These are phyloP conservation scores for Cerastoderma edule DNA, from an alignment of 2,888 invertebrate species.

Conservation along the genomic window DNA sequence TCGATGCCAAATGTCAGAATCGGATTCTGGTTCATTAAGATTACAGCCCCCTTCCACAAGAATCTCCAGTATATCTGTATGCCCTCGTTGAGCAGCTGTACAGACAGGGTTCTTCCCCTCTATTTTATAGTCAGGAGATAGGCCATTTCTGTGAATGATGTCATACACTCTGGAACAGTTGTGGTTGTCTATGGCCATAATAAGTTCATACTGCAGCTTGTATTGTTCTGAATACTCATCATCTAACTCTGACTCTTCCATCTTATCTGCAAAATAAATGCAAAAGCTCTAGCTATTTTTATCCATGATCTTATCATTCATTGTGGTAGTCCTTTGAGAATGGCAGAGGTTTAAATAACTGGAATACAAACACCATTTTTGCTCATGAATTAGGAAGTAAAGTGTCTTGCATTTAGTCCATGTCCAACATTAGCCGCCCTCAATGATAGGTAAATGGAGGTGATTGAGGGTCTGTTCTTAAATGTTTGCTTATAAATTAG, in stretches of 20 bases:
- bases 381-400: too few species aligned
- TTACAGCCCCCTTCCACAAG: slow-evolving; percentile 74
- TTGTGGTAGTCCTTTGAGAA: too few species aligned
- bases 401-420: too few species aligned
- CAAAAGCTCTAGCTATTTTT: too few species aligned
- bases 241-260: slow-evolving; percentile 3
- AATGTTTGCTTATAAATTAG: too few species aligned
- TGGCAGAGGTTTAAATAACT: too few species aligned
- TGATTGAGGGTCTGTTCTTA: too few species aligned
- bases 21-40: slow-evolving; percentile 61
- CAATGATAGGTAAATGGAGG: too few species aligned
- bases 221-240: slow-evolving; percentile 7
- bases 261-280: not conserved
- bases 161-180: slow-evolving; percentile 55
- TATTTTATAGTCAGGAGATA: slow-evolving; percentile 67
- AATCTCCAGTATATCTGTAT: slow-evolving; percentile 65
- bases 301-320: too few species aligned
- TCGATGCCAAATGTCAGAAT: slow-evolving; percentile 73
- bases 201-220: slow-evolving; percentile 14
- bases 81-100: slow-evolving; percentile 65
- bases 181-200: slow-evolving; percentile 46
- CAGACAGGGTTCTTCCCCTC: slow-evolving; percentile 71
- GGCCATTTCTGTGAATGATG: slow-evolving; percentile 54
- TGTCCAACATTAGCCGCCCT: too few species aligned
- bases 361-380: too few species aligned